Evolutionary conservation across 1,140 invertebrate genomes (phyloP).

Genomic region (Asbolus verrucosus): DNA sequence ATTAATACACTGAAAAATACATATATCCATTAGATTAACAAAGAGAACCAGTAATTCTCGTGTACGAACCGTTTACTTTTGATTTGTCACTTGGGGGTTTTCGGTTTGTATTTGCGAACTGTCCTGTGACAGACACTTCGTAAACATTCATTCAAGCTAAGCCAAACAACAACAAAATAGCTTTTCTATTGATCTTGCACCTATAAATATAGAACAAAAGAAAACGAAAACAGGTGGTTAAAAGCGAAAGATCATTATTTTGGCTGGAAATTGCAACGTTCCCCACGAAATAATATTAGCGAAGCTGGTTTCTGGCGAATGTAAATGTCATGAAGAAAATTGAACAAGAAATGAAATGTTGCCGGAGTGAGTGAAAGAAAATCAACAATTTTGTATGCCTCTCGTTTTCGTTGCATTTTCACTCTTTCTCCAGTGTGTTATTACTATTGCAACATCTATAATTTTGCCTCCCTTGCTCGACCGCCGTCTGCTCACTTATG

Average conservation of each 20-base stretch:
- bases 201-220: too few species aligned
- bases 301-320: too few species aligned
- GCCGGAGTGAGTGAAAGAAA: too few species aligned
- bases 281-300: too few species aligned
- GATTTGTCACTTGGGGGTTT: not conserved
- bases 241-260: too few species aligned
- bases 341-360: too few species aligned
- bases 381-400: too few species aligned
- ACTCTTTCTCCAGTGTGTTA: too few species aligned
- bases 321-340: too few species aligned
- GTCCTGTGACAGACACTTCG: not conserved
- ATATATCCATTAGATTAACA: not conserved
- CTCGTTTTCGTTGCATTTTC: too few species aligned
- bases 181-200: not conserved
- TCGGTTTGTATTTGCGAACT: not conserved
- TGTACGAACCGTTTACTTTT: not conserved
- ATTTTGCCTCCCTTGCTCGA: not conserved
- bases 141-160: not conserved
- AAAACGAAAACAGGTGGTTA: constrained; percentile 5
- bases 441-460: not conserved
- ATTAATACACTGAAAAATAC: too few species aligned
- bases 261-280: too few species aligned
- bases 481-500: not conserved
- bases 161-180: constrained; percentile 5
- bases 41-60: not conserved